Evolutionary conservation across 1,140 invertebrate genomes (phyloP).

Genomic region (Probaryconus sp.): DNA sequence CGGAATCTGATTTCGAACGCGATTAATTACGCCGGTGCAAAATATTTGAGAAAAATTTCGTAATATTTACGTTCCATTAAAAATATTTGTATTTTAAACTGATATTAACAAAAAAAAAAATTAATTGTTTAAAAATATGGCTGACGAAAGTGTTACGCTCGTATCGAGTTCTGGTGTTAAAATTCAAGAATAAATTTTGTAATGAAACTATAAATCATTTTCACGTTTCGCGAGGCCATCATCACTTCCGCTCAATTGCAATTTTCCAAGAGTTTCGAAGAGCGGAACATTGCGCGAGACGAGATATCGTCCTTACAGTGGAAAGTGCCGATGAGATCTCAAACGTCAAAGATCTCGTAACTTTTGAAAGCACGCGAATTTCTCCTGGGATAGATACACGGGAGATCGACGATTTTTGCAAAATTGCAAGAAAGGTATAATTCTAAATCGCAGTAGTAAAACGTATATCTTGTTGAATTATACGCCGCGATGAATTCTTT

Average conservation of each 20-base stretch:
- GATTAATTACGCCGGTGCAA: too few species aligned
- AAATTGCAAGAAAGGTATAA: constrained; percentile 31
- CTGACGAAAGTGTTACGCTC: constrained; percentile 10
- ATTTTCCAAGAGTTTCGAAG: constrained; percentile 26
- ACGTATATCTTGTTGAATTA: constrained; percentile 1
- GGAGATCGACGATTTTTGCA: constrained; percentile 45
- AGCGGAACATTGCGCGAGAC: constrained; percentile 24
- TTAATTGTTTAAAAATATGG: too few species aligned
- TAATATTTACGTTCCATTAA: too few species aligned
- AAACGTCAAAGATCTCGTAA: constrained; percentile 57
- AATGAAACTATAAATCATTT: constrained; percentile 50
- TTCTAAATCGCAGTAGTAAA: constrained; percentile 35
- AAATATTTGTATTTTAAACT: too few species aligned
- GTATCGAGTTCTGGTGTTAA: background rate
- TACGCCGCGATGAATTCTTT: background rate
- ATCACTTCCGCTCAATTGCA: constrained; percentile 25
- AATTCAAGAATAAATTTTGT: constrained; percentile 27
- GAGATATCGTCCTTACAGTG: constrained; percentile 26
- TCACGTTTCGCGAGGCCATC: constrained; percentile 17
- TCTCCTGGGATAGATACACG: constrained; percentile 43
- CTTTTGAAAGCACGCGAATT: constrained; percentile 49
- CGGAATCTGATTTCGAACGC: too few species aligned
- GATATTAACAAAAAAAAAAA: too few species aligned
- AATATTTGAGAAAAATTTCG: too few species aligned
- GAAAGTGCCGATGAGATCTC: constrained; percentile 44